Evolutionary conservation across 2,888 invertebrate species (phyloP), one percentile per base, ranked within the genome.

Genomic region (Nephrotoma guestfalica): DNA sequence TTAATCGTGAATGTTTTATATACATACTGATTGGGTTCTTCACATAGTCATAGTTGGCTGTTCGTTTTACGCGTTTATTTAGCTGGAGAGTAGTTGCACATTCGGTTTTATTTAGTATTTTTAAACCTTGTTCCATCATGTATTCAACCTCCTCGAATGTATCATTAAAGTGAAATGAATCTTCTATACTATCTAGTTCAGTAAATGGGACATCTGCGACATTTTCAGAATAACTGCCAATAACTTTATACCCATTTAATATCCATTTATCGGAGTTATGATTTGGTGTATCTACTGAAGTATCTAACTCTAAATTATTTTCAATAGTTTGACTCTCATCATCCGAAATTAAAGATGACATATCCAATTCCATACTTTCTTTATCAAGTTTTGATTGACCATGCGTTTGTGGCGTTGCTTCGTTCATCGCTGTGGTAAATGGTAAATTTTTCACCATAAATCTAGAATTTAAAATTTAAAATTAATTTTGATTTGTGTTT

Each of bases 131-230:
- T 86, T 86, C 83, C 47, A 87, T 86, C 83, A 87, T 83, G 42
- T 83, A 87, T 83, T 87, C 86, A 6, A 87, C 47, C 4, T 83
- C 41, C n/a, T 87, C 87, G 6, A 87, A 30, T 43, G 87, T 71
- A 83, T 86, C 86, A 41, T 87, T 87, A n/a, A 87, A 87, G 11
- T 86, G 30, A 11, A 71, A 9, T 11, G 71, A 9, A 9, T 7
- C 71, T 71, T 71, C 71, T 30, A 7, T 11, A 30, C 9, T 11
- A 30, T 71, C 30, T 9, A 9, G 6, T 43, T 15, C 5, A 7
- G 0, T 30, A 71, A 11, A 6, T 7, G 15, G n/a, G 15, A 5
- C 51, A 57, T 15, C 6, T 57, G 15, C 2, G 18, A 11, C 30
- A 4, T 30, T 4, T 7, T 1, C n/a, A 9, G 30, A 30, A n/a